Evolutionary conservation across 2,797 vertebrate species (phyloP), one percentile per base, ranked within the genome.

Genomic region (Monodelphis domestica): DNA sequence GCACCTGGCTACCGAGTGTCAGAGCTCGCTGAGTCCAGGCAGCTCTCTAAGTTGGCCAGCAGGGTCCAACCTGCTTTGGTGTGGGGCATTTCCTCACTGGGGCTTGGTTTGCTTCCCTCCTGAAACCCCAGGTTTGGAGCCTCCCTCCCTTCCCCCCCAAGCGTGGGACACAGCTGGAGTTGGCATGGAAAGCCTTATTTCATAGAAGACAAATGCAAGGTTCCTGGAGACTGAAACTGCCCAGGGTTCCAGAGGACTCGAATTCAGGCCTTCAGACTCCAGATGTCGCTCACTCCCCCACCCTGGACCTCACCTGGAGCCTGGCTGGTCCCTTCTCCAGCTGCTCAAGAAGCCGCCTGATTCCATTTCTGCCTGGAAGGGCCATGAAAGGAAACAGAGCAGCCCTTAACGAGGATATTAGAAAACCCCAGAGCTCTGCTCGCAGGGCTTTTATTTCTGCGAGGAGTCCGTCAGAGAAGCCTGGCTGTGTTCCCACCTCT

Each of bases 391-490:
- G 93, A 96, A 97, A 96, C 90, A 96, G 95, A 54, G 88, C 56
- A 24, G 70, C 38, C 94, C 95, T 96, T 93, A 96, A 90, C 93
- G 88, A 93, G 53, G 53, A 93, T 29, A 26, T 96, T 96, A 96
- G 95, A 96, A 97, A 95, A 24, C 91, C 93, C 95, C 95, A 97
- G 97, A 96, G 89, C 95, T 95, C 92, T 53, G 38, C 91, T 89
- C 90, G 93, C 29, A 51, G 57, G 51, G 50, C 38, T 59, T 94
- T 96, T 89, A 89, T 52, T 89, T 26, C 94, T 78, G 78, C 70
- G 45, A 24, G n/a, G 78, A 45, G 38, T 78, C 70, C 70, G 78
- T 78, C 70, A 78, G 78, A 78, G 70, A 24, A 45, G 38, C 3
- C 70, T 78, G 70, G 70, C 70, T 70, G 78, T 45, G 70, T 45